A percentile compares a stretch with the other conserved stretches of the same genome.
Conservation (phyloP, 1,140 invertebrate genomes). For the Bombus waltoni region DNA sequence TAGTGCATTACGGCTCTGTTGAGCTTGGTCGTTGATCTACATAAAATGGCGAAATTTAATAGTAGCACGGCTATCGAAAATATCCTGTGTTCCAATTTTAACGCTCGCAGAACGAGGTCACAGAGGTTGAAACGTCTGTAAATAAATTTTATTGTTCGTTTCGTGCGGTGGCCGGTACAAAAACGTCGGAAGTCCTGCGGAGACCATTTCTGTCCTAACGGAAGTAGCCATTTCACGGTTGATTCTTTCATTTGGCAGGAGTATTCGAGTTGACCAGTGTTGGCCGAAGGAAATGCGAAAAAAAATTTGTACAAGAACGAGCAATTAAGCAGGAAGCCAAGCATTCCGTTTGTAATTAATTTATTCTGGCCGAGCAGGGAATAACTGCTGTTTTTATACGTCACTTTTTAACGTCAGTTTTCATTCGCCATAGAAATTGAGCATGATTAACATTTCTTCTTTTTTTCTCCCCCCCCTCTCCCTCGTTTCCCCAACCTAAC, state of each 20-base stretch:
- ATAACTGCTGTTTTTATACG: constrained; percentile 22
- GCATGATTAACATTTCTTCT: constrained; percentile 32
- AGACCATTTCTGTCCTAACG: background rate
- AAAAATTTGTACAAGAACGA: background rate
- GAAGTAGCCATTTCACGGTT: background rate
- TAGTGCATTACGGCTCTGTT: constrained; percentile 51
- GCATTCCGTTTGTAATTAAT: constrained; percentile 25
- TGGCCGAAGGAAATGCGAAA: background rate
- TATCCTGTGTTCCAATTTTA: constrained; percentile 21
- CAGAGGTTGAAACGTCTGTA: background rate
- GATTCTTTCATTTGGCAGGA: background rate
- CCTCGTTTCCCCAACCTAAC: too few species aligned
- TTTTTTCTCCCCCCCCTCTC: background rate
- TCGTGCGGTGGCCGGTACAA: background rate
- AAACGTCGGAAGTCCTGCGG: background rate
- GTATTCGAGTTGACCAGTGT: background rate
- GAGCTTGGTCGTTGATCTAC: constrained; percentile 27
- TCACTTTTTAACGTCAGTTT: background rate
- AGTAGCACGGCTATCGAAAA: constrained; percentile 47
- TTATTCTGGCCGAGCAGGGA: background rate
- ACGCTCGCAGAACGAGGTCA: background rate
- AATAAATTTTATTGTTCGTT: constrained; percentile 1
- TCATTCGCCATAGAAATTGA: background rate
- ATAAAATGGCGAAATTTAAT: constrained; percentile 23
- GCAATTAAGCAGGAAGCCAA: constrained; percentile 3